phyloP scores from a whole-genome alignment of 1,140 invertebrate genomes.

The Metaphire vulgaris region DNA sequence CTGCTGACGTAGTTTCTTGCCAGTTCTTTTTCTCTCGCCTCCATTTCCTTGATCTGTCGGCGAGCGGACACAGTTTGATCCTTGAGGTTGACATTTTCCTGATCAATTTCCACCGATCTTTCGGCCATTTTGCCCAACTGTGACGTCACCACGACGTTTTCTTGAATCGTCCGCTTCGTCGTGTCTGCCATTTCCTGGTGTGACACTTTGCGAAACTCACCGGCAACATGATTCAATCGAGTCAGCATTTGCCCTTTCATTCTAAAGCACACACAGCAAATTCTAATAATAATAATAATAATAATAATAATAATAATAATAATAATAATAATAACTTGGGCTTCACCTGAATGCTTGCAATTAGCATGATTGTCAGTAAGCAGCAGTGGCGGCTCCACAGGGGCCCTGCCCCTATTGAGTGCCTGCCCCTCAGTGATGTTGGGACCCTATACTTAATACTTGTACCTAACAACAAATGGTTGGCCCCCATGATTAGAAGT shows the following conservation, averaged over 20 bases:
- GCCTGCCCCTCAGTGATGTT: no score
- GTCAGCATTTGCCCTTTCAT: constrained; percentile 79
- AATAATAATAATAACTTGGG: no score
- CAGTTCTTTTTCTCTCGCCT: neutral
- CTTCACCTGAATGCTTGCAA: no score
- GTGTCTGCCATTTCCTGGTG: constrained; percentile 76
- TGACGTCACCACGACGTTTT: neutral
- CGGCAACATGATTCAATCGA: constrained; percentile 67
- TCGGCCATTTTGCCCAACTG: neutral
- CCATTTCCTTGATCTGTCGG: neutral
- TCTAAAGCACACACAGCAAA: no score
- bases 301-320: no score
- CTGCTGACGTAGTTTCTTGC: neutral
- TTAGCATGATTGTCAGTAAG: no score
- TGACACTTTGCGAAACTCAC: constrained; percentile 74
- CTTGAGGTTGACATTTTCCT: neutral
- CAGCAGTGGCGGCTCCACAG: no score
- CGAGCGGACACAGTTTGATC: neutral
- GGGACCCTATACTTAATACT: no score
- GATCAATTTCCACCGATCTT: neutral
- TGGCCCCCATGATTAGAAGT: no score
- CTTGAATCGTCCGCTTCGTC: constrained; percentile 67
- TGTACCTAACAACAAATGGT: no score
- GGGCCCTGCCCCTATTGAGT: no score
- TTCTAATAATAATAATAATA: no score